Percentiles rank a stretch among this genome's conserved stretches.
Evolutionary conservation across 2,797 vertebrate species (phyloP).

Genomic region (Pangasius larnaudii): DNA sequence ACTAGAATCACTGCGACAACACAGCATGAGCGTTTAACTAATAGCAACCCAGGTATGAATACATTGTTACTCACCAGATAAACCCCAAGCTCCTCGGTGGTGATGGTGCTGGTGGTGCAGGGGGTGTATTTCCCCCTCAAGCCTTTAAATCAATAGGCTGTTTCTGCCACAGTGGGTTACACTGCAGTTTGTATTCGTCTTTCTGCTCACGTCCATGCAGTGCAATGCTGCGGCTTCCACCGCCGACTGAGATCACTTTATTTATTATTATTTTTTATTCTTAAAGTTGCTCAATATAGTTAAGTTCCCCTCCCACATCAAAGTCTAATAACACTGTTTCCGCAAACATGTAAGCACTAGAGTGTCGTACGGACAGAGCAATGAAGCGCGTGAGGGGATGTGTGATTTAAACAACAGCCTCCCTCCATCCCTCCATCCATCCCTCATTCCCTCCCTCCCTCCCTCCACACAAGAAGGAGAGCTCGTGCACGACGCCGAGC

Average conservation of each 20-base stretch:
- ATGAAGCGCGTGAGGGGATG: background rate
- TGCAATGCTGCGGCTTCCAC: background rate
- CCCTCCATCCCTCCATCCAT: background rate
- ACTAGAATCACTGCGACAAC: background rate
- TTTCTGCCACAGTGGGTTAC: slow-evolving; percentile 15
- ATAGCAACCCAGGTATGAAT: background rate
- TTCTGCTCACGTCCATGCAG: slow-evolving; percentile 53
- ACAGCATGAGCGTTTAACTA: background rate
- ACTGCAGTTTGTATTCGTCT: slow-evolving; percentile 52
- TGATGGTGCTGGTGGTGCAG: background rate
- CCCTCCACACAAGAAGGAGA: slow-evolving; percentile 11
- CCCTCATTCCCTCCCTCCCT: background rate
- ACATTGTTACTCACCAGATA: background rate
- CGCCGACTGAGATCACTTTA: background rate
- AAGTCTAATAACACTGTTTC: background rate
- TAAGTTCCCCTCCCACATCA: background rate
- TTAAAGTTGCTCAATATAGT: background rate
- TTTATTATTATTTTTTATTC: background rate
- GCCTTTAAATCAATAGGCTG: background rate
- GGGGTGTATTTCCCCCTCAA: background rate
- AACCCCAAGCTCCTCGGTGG: background rate
- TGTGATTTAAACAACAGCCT: background rate
- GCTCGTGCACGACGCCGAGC: background rate
- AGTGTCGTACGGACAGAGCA: background rate
- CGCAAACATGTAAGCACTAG: background rate